Evolutionary conservation across 1,140 invertebrate genomes (phyloP).

Genomic region (Odontomachus brunneus): DNA sequence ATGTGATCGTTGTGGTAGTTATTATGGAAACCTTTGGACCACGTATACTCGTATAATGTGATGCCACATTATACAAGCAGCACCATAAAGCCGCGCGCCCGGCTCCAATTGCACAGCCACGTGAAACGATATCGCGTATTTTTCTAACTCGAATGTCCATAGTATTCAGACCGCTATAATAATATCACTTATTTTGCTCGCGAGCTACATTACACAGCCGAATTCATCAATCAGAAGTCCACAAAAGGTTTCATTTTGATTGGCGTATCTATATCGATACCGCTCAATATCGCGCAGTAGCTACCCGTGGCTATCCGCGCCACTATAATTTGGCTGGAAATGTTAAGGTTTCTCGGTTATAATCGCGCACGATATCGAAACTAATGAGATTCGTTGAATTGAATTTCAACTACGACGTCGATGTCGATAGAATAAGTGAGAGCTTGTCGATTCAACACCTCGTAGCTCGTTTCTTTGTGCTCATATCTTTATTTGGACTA

Average conservation of each 20-base stretch:
- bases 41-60: constrained; percentile 52
- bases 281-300: constrained; percentile 19
- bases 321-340: constrained; percentile 26
- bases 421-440: too few relatives aligned
- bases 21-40: constrained; percentile 59
- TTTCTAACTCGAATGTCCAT: constrained; percentile 35
- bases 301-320: not conserved
- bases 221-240: constrained; percentile 37
- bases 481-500: too few relatives aligned
- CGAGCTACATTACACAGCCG: constrained; percentile 42
- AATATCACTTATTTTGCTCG: constrained; percentile 54
- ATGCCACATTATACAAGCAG: constrained; percentile 57
- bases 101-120: constrained; percentile 38
- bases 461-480: too few relatives aligned
- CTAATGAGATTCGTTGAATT: not conserved
- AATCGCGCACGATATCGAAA: constrained; percentile 12
- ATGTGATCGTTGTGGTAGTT: constrained; percentile 46
- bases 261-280: too few relatives aligned
- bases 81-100: constrained; percentile 36
- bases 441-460: too few relatives aligned
- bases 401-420: too few relatives aligned
- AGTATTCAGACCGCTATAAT: constrained; percentile 48
- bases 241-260: constrained; percentile 47
- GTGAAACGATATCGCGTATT: constrained; percentile 49
- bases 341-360: constrained; percentile 25